Percentiles rank a stretch among this genome's conserved stretches.
These are phyloP conservation scores for Nansenia antarctica DNA, from an alignment of 2,113 vertebrate genomes.

Conservation along the genomic window DNA sequence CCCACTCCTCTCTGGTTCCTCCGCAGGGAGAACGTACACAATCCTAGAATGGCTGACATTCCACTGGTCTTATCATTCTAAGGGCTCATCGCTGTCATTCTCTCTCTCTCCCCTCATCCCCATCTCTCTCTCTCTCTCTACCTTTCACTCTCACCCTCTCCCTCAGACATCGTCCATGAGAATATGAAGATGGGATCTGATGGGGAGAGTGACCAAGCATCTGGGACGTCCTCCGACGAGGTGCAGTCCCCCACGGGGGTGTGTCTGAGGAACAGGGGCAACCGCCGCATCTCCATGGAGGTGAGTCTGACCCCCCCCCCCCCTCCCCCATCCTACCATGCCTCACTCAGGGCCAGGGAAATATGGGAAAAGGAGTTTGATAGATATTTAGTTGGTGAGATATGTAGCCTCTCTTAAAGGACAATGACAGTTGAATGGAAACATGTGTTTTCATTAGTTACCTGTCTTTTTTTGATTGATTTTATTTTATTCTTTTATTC, in stretches of 20 bases:
- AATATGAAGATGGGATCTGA: constrained; percentile 97
- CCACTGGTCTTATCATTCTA: no score
- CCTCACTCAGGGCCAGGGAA: background rate
- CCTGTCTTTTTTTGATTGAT: background rate
- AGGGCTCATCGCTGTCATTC: no score
- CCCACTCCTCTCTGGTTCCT: no score
- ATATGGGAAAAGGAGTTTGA: background rate
- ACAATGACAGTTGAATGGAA: background rate
- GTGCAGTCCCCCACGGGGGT: constrained; percentile 93
- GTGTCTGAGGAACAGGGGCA: constrained; percentile 90
- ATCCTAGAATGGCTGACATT: no score
- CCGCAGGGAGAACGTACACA: no score
- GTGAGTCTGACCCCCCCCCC: constrained; percentile 67
- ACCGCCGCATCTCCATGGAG: constrained; percentile 93
- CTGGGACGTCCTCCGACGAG: constrained; percentile 93
- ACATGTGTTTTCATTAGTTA: background rate
- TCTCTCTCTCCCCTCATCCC: background rate
- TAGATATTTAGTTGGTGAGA: background rate
- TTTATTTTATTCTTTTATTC: background rate
- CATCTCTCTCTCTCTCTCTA: background rate
- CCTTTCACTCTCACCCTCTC: constrained; percentile 26
- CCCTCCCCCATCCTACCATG: constrained; percentile 3
- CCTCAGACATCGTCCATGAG: constrained; percentile 92
- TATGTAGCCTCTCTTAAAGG: background rate
- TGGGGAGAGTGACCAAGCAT: constrained; percentile 95